These are phyloP conservation scores for Anas capensis DNA, from an alignment of 2,797 vertebrate species.

Conservation along the genomic window DNA sequence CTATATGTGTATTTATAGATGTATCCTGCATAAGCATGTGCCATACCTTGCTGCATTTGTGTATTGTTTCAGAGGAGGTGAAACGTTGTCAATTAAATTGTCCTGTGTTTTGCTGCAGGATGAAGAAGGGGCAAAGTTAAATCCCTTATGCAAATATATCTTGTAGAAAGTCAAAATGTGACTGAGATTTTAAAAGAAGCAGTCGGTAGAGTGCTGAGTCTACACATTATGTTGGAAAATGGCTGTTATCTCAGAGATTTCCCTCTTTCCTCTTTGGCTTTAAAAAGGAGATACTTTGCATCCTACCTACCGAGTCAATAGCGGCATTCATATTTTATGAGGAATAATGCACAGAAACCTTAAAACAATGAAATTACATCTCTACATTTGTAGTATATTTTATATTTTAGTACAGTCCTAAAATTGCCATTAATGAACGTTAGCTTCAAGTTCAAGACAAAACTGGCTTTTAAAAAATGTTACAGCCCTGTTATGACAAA, in stretches of 20 bases:
- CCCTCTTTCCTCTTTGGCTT: slow-evolving; percentile 57
- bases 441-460: slow-evolving; percentile 62
- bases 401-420: slow-evolving; percentile 63
- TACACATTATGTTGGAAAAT: slow-evolving; percentile 36
- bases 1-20: background rate
- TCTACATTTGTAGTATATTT: slow-evolving; percentile 57
- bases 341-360: slow-evolving; percentile 79
- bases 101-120: slow-evolving; percentile 43
- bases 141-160: background rate
- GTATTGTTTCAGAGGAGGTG: background rate
- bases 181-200: slow-evolving; percentile 60
- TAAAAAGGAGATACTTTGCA: slow-evolving; percentile 69
- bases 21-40: background rate
- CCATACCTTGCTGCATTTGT: background rate
- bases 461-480: slow-evolving; percentile 41
- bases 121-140: slow-evolving; percentile 42
- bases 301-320: slow-evolving; percentile 74
- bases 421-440: slow-evolving; percentile 67
- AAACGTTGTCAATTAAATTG: slow-evolving; percentile 5
- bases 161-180: slow-evolving; percentile 38
- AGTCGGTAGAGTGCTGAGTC: background rate
- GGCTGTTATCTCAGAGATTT: slow-evolving; percentile 57
- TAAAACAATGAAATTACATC: slow-evolving; percentile 78
- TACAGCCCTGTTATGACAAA: slow-evolving; percentile 49
- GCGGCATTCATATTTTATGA: slow-evolving; percentile 80